A percentile compares a stretch with the other conserved stretches of the same genome.
phyloP scores from a whole-genome alignment of 2,888 invertebrate genomes.

The Junonia oenone region DNA sequence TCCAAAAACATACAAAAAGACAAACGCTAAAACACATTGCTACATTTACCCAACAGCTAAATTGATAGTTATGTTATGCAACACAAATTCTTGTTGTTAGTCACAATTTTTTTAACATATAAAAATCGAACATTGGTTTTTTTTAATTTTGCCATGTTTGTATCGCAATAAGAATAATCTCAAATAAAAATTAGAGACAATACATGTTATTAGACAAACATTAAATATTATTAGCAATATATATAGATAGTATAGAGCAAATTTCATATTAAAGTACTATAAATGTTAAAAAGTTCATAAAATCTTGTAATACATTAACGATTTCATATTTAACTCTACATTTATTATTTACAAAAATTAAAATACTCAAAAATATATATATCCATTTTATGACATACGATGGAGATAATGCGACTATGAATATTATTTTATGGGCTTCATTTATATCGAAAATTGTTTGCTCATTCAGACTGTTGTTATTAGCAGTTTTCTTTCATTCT shows the following conservation, averaged over 20 bases:
- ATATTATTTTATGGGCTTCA: slow-evolving; percentile 16
- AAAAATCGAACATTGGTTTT: background rate
- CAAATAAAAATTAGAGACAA: slow-evolving; percentile 12
- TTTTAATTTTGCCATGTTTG: background rate
- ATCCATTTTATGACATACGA: slow-evolving; percentile 33
- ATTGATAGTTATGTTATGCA: background rate
- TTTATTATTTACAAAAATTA: slow-evolving; percentile 62
- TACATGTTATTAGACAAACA: slow-evolving; percentile 5
- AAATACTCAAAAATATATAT: slow-evolving; percentile 62
- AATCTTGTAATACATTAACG: slow-evolving; percentile 62
- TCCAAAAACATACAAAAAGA: background rate
- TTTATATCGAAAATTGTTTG: slow-evolving; percentile 37
- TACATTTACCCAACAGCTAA: background rate
- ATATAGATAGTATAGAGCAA: slow-evolving; percentile 15
- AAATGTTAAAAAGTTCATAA: slow-evolving; percentile 39
- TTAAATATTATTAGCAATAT: slow-evolving; percentile 7
- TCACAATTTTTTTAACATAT: slow-evolving; percentile 9
- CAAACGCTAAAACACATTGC: slow-evolving; percentile 1
- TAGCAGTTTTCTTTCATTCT: background rate
- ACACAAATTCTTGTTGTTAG: slow-evolving; percentile 7
- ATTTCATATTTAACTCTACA: slow-evolving; percentile 52
- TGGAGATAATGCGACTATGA: slow-evolving; percentile 6
- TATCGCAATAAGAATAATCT: too few species aligned
- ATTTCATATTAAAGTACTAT: slow-evolving; percentile 22
- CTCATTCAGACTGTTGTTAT: slow-evolving; percentile 20